phyloP scores from a whole-genome alignment of 2,113 vertebrate genomes.

The Cavia aperea region DNA sequence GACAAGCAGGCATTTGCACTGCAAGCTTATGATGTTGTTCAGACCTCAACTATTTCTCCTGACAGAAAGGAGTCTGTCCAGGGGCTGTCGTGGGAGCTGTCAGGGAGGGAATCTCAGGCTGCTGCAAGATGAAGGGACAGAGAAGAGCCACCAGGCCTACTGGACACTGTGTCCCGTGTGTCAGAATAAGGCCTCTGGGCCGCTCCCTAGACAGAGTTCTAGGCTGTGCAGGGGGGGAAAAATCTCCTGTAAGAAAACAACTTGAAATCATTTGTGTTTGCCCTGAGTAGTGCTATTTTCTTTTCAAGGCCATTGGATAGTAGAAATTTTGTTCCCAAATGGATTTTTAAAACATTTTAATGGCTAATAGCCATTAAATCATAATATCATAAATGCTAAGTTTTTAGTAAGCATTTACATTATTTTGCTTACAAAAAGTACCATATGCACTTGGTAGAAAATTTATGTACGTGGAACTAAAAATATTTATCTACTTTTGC shows the following conservation, averaged over 20 bases:
- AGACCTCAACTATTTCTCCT: conserved; percentile 1
- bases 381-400: not conserved
- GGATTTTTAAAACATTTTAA: not conserved
- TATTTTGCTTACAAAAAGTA: not conserved
- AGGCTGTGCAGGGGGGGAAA: not conserved
- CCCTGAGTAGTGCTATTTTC: not conserved
- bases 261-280: not conserved
- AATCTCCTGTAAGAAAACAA: not conserved
- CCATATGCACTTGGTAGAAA: not conserved
- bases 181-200: not conserved
- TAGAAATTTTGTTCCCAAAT: not conserved
- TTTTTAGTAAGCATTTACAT: not conserved
- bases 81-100: not conserved
- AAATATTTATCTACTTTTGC: not conserved
- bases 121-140: not conserved
- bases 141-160: not conserved
- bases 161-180: not conserved
- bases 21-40: not conserved
- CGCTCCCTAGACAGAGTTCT: not conserved
- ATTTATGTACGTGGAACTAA: not conserved
- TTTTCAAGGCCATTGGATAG: not conserved
- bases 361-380: not conserved
- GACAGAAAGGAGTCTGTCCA: conserved; percentile 25
- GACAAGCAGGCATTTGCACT: not conserved
- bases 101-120: not conserved